Conservation (phyloP, 2,797 vertebrate species). For the Aphelocoma californica region DNA sequence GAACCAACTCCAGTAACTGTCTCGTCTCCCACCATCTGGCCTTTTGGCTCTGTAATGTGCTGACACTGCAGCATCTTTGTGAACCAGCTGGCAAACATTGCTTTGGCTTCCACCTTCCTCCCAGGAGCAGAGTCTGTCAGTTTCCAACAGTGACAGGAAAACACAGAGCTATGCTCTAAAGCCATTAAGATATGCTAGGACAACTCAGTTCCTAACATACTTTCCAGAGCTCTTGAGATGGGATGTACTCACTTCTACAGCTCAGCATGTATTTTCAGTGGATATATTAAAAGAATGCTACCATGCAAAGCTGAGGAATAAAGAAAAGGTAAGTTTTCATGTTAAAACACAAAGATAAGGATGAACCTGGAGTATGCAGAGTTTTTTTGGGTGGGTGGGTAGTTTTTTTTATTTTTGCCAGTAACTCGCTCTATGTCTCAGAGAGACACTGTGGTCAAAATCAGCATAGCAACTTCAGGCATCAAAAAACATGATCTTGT, state of each 20-base stretch:
- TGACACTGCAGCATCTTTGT: constrained; percentile 22
- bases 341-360: background rate
- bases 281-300: background rate
- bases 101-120: constrained; percentile 20
- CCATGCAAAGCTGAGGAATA: background rate
- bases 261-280: background rate
- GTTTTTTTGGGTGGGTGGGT: fast-evolving
- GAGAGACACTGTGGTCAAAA: background rate
- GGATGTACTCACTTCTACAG: background rate
- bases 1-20: background rate
- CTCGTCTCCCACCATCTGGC: constrained; percentile 51
- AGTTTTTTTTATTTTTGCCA: background rate
- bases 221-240: background rate
- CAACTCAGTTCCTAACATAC: background rate
- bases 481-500: background rate
- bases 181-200: background rate
- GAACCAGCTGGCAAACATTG: constrained; percentile 42
- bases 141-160: constrained; percentile 10
- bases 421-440: background rate
- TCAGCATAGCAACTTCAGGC: background rate
- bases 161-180: background rate
- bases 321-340: background rate
- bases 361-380: background rate
- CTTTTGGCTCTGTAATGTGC: constrained; percentile 21
- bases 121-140: background rate